Evolutionary conservation across 2,888 invertebrate genomes (phyloP).

Genomic region (Drosophila mulleri): DNA sequence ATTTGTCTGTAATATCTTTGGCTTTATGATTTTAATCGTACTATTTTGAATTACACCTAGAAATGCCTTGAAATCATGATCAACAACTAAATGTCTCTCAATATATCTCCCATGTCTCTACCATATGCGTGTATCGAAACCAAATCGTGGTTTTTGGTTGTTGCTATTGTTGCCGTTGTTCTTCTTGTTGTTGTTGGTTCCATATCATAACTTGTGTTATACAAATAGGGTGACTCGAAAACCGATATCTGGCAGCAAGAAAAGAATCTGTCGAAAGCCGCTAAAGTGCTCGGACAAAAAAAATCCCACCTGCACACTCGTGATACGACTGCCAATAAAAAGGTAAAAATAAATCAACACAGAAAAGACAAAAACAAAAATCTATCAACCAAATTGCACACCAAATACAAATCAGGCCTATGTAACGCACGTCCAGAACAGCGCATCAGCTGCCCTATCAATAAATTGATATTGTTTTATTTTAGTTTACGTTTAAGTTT

Average conservation of each 20-base stretch:
- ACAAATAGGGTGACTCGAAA: constrained; percentile 85
- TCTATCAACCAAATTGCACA: constrained; percentile 32
- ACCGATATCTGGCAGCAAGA: constrained; percentile 86
- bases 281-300: constrained; percentile 86
- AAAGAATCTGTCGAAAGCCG: constrained; percentile 86
- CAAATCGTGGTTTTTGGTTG: constrained; percentile 20
- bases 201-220: constrained; percentile 60
- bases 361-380: constrained; percentile 4
- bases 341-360: constrained; percentile 80
- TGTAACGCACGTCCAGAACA: constrained; percentile 28
- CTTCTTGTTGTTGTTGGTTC: constrained; percentile 37
- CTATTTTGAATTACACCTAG: constrained; percentile 10
- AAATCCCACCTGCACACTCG: constrained; percentile 86
- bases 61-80: constrained; percentile 34
- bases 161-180: constrained; percentile 21
- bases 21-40: constrained; percentile 33
- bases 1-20: constrained; percentile 47
- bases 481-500: constrained; percentile 45
- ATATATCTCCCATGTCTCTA: constrained; percentile 32
- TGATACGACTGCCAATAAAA: constrained; percentile 85
- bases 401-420: constrained; percentile 41
- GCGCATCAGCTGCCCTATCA: constrained; percentile 24
- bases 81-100: constrained; percentile 56
- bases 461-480: constrained; percentile 16
- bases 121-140: constrained; percentile 13